Percentiles rank a stretch among this genome's conserved stretches.
Evolutionary conservation across 1,140 invertebrate genomes (phyloP).

Genomic region (Babylonia areolata): DNA sequence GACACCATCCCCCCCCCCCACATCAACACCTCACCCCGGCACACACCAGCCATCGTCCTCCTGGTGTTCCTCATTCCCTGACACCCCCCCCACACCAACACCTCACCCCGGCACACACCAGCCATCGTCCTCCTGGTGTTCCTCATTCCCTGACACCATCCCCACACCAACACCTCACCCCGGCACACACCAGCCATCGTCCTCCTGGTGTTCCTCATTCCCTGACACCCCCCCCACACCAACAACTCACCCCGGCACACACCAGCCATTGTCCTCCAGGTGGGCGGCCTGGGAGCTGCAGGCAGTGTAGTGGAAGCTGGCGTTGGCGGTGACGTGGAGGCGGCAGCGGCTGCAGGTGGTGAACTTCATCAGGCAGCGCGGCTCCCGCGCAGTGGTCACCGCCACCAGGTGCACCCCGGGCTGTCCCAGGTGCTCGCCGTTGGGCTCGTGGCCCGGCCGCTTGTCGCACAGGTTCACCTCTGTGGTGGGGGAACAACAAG

Average conservation of each 20-base stretch:
- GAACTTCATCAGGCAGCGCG: constrained; percentile 20
- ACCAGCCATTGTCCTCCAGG: constrained; percentile 3
- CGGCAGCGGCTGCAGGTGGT: constrained; percentile 25
- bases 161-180: background rate
- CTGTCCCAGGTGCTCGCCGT: background rate
- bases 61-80: background rate
- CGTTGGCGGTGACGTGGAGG: background rate
- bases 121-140: background rate
- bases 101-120: background rate
- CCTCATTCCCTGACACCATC: no score
- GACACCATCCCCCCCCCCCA: no score
- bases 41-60: background rate
- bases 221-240: no score
- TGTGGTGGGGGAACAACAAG: no score
- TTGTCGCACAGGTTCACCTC: constrained; percentile 29
- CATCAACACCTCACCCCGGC: background rate
- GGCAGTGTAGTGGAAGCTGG: background rate
- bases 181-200: no score
- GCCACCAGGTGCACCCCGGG: constrained; percentile 15
- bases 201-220: no score
- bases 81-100: no score
- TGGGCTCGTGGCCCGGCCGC: constrained; percentile 8
- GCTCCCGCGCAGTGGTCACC: background rate
- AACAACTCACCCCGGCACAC: constrained; percentile 28
- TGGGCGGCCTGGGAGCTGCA: background rate